These are phyloP conservation scores for Drosophila multiciliata DNA, from an alignment of 2,888 invertebrate genomes.

Conservation along the genomic window DNA sequence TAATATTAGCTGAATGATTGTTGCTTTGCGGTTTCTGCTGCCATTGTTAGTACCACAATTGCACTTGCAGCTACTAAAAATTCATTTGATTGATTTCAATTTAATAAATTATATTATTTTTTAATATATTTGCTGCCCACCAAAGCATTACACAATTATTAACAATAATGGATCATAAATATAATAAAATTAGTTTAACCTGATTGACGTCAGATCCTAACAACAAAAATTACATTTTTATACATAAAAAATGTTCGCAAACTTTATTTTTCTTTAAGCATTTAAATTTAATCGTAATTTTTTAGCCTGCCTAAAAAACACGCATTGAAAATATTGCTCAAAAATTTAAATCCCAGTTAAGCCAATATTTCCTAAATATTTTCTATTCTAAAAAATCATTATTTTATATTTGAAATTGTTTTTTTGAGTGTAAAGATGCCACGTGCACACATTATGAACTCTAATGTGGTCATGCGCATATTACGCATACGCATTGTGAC, in stretches of 20 bases:
- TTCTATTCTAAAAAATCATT: neutral
- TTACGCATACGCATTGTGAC: constrained; percentile 14
- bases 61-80: neutral
- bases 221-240: neutral
- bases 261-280: neutral
- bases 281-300: neutral
- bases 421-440: neutral
- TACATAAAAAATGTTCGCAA: neutral
- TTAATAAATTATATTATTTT: neutral
- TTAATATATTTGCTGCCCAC: neutral
- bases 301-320: too few species aligned
- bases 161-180: too few species aligned
- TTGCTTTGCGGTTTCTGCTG: neutral
- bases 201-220: neutral
- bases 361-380: neutral
- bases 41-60: neutral
- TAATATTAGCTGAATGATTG: neutral
- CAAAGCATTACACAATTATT: too few species aligned
- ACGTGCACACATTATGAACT: neutral
- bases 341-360: neutral
- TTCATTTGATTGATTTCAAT: neutral
- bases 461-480: neutral
- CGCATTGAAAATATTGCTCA: neutral
- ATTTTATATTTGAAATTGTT: neutral
- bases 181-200: neutral